phyloP scores from a whole-genome alignment of 2,113 vertebrate species.

The Petromus typicus region DNA sequence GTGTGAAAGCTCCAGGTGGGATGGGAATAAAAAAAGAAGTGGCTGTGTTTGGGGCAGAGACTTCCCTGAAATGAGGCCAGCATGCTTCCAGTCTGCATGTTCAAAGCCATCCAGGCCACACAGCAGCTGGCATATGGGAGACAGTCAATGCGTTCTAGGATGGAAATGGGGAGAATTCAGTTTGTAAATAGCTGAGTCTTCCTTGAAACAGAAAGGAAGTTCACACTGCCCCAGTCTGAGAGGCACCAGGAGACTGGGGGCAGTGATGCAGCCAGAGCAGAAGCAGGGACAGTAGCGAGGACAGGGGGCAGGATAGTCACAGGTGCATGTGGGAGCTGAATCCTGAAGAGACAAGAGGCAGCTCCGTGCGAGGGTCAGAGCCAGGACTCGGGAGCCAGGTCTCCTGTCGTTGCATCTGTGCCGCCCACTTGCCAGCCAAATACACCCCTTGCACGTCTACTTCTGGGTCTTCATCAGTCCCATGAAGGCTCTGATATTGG shows the following conservation, averaged over 20 bases:
- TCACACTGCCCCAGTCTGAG: not conserved
- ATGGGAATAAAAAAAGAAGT: not conserved
- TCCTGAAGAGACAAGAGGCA: not conserved
- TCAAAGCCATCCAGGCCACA: not conserved
- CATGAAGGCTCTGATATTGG: not conserved
- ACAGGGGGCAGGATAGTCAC: not conserved
- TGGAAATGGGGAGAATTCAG: not conserved
- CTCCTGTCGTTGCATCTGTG: not conserved
- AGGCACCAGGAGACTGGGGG: not conserved
- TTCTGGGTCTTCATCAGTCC: not conserved
- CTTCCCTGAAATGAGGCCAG: not conserved
- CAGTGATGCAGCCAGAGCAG: not conserved
- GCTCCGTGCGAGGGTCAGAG: not conserved
- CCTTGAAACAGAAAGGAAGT: not conserved
- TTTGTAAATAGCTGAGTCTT: not conserved
- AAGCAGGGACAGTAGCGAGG: not conserved
- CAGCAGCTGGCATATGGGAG: not conserved
- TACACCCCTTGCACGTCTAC: too few relatives aligned
- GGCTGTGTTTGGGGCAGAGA: not conserved
- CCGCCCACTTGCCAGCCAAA: not conserved
- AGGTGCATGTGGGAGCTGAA: not conserved
- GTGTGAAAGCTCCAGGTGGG: not conserved
- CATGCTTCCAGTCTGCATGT: not conserved
- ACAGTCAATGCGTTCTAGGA: not conserved
- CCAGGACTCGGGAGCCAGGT: not conserved